Base-by-base conservation (phyloP, 1,140 invertebrate species). In the Eurytemora carolleeae region DNA sequence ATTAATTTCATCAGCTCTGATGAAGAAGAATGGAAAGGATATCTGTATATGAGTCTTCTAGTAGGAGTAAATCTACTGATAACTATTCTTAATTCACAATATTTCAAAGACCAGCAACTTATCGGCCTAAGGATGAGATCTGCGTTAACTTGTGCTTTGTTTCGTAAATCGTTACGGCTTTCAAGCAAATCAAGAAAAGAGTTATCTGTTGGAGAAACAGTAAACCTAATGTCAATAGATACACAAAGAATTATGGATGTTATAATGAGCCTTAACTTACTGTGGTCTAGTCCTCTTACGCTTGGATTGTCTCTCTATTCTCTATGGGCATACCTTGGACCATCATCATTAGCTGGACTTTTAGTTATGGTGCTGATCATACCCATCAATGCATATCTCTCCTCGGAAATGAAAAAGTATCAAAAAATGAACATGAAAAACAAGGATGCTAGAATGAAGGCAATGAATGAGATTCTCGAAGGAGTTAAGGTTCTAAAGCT, bases 31-130 rank as follows among this genome's bases (percentile, higher is more conserved):
- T 81, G 79, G 78, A 70, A 74, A 53, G 80, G 80, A 15, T 76
- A 75, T 66, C 64, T 75, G 15, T 79, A 78, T 67, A 76, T 76
- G 2, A 63, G 67, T 2, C 20, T 75, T 0, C 73, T 98, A 64
- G 81, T 98, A 63, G 62, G 83, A 1, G 81, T 84, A n/a, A 86
- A 91, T 1, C 76, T 83, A 0, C 69, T 87, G 17, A 90, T 96
- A 74, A 95, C 92, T 0, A 69, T 98, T 55, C 74, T 96, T 3
- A 71, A 94, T n/a, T 80, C 85, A 0, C 88, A 92, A 65, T 94
- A 93, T 72, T 91, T 91, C 71, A 44, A n/a, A 44, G 31, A 44
- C 31, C 31, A 44, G n/a, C 31, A 44, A n/a, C 7, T 44, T 44
- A 12, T 44, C 26, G 54, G 31, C n/a, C n/a, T 7, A n/a, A 44